Percentiles rank a stretch among this genome's conserved stretches.
These are phyloP conservation scores for Agrilus biguttatus DNA, from an alignment of 2,888 invertebrate genomes.

Conservation along the genomic window DNA sequence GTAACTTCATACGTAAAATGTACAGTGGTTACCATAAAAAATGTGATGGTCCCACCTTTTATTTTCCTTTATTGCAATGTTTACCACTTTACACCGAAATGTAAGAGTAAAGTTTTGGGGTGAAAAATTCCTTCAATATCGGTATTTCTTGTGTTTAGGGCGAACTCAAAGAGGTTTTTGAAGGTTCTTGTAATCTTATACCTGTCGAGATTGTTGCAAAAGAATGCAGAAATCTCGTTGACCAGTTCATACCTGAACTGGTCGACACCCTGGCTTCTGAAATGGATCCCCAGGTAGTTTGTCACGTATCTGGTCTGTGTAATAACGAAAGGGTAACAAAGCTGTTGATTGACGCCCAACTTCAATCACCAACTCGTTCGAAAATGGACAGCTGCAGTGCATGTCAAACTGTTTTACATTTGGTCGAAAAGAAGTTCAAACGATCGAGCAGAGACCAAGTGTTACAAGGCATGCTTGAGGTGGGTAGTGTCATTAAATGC, in stretches of 20 bases:
- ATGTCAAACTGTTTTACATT: conserved; percentile 38
- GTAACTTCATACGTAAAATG: too few species aligned
- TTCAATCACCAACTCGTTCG: conserved; percentile 1
- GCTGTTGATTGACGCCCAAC: conserved; percentile 35
- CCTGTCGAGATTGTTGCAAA: conserved; percentile 56
- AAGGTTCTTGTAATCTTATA: conserved; percentile 73
- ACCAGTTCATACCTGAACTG: conserved; percentile 75
- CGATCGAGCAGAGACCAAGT: conserved; percentile 40
- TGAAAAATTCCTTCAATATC: not conserved
- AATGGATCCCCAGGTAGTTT: conserved; percentile 83
- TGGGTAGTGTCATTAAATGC: conserved; percentile 16
- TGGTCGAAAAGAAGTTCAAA: conserved; percentile 40
- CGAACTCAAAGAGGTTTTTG: conserved; percentile 73
- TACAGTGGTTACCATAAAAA: too few species aligned
- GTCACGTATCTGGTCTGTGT: conserved; percentile 76
- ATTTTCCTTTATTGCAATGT: too few species aligned
- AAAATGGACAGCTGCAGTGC: conserved; percentile 25
- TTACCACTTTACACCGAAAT: too few species aligned
- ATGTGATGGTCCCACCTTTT: too few species aligned
- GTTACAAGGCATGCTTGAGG: conserved; percentile 38
- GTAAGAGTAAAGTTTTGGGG: too few species aligned
- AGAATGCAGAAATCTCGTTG: conserved; percentile 66
- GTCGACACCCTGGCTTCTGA: conserved; percentile 77
- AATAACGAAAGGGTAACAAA: conserved; percentile 60
- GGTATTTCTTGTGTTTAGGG: conserved; percentile 36